Conservation (phyloP, 1,140 invertebrate genomes). For the Ridgeia piscesae region DNA sequence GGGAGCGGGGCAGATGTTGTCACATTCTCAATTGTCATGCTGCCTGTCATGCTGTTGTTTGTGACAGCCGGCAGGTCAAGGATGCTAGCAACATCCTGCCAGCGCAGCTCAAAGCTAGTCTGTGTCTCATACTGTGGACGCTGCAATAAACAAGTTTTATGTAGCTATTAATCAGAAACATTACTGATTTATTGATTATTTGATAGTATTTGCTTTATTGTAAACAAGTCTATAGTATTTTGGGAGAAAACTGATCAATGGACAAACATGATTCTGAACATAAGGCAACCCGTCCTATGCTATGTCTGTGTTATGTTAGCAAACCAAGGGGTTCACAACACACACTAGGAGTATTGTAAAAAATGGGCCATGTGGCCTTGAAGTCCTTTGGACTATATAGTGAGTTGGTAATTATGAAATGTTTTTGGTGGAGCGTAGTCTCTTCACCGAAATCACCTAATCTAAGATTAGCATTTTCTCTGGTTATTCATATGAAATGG, state of each 20-base stretch:
- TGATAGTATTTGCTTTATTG: neutral
- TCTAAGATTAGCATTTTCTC: too few relatives aligned
- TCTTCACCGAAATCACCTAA: too few relatives aligned
- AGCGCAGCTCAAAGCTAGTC: neutral
- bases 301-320: too few relatives aligned
- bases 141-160: neutral
- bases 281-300: too few relatives aligned
- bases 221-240: neutral
- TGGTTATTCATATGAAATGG: too few relatives aligned
- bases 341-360: too few relatives aligned
- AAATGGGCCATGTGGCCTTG: too few relatives aligned
- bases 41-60: neutral
- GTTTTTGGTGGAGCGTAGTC: too few relatives aligned
- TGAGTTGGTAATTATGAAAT: too few relatives aligned
- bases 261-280: too few relatives aligned
- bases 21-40: neutral
- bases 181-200: neutral
- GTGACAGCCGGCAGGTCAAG: neutral
- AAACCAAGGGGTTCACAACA: too few relatives aligned
- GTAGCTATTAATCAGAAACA: neutral
- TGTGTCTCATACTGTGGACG: neutral
- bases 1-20: neutral
- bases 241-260: neutral
- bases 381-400: too few relatives aligned
- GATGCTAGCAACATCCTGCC: slow-evolving; percentile 14